phyloP scores from a whole-genome alignment of 2,113 vertebrate species.

The Orycteropus afer region DNA sequence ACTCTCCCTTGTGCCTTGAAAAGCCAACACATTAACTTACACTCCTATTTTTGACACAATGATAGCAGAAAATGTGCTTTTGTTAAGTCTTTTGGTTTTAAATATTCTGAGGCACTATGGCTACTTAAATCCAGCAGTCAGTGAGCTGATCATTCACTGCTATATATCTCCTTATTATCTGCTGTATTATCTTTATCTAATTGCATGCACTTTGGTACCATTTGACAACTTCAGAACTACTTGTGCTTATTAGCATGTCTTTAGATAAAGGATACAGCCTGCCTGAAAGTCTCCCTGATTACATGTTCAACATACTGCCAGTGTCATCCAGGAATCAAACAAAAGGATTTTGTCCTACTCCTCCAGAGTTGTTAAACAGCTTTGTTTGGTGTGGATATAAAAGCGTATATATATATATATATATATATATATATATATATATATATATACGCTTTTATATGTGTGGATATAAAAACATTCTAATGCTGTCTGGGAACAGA shows the following conservation, averaged over 20 bases:
- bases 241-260: conserved; percentile 70
- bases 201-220: conserved; percentile 68
- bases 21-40: background rate
- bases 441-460: no score
- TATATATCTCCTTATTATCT: conserved; percentile 62
- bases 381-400: rapidly evolving
- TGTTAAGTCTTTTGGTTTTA: rapidly evolving
- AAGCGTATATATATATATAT: no score
- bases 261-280: conserved; percentile 47
- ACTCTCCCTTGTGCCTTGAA: conserved; percentile 15
- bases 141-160: conserved; percentile 20
- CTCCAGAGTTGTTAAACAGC: no score
- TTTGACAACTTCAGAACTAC: conserved; percentile 66
- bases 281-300: conserved; percentile 66
- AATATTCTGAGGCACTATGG: background rate
- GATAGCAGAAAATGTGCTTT: rapidly evolving
- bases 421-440: no score
- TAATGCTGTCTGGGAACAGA: background rate
- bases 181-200: conserved; percentile 74
- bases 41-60: conserved; percentile 1
- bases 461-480: background rate
- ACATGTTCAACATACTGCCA: conserved; percentile 19
- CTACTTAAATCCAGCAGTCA: conserved; percentile 60
- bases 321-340: background rate
- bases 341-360: rapidly evolving